Evolutionary conservation across 2,888 invertebrate species (phyloP), one percentile per base, ranked within the genome.

Genomic region (Pammene aurita): DNA sequence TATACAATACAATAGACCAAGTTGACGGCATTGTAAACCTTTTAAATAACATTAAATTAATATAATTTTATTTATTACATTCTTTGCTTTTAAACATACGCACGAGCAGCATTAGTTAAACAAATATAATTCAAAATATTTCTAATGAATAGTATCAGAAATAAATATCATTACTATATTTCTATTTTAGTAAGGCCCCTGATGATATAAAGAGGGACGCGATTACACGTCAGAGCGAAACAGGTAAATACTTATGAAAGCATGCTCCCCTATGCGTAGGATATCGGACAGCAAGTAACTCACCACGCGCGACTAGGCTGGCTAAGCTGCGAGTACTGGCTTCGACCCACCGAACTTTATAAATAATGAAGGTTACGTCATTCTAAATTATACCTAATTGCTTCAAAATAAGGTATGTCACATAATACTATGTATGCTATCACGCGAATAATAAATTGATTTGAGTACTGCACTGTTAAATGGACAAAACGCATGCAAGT

Each of bases 1-100:
- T 83, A 82, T 78, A 78, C 77, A 79, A 72, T 76, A 78, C 71
- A 76, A 72, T 74, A 70, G 70, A 74, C 71, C 66, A 67, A 50
- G 60, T 67, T 64, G 64, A 63, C 48, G 44, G 66, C 60, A 41
- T 70, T 52, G 63, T 68, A 68, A 52, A 65, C 64, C 60, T 65
- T 64, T 60, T 64, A 69, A 64, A 64, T 69, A 69, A 69, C 63
- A 68, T 68, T 68, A 68, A 68, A 62, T 42, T 67, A 67, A 62
- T 67, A 68, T 64, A 42, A 56, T 62, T 66, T 67, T 35, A 67
- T 62, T 56, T 57, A 64, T 68, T 64, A 68, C 56, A 64, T 64
- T 67, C 48, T 63, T 57, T 63, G 63, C 44, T 57, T 64, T 13
- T 26, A 54, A 44, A 56, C 63, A 57, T 48, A 26, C 63, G 52